Base-by-base conservation (phyloP, 2,888 invertebrate genomes). In the Torymus auratus region DNA sequence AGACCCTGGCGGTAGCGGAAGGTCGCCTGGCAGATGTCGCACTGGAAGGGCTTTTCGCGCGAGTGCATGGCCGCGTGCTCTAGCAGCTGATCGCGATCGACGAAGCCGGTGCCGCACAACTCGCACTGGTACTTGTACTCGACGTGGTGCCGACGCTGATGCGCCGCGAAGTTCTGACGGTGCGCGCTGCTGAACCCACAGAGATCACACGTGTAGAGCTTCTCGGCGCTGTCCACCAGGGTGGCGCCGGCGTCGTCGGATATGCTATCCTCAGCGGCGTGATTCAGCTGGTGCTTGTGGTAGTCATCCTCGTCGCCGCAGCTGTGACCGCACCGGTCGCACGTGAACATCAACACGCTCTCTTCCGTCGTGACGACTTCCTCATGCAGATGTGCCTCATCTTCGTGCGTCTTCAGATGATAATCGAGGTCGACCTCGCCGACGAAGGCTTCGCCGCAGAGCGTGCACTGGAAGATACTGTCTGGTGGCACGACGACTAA, bases 1-100 rank as follows among this genome's bases (percentile, higher is more conserved):
- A 91, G 75, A 0, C 90, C 91, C 68, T 91, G 90, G 3, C 88
- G 86, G 74, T 91, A 91, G 17, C 91, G 89, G 80, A 91, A 91
- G 1, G 90, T 89, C 5, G 91, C 91, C 69, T 84, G 87, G 84
- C 91, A 91, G 50, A 90, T 86, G 2, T 88, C 88, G 82, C 91
- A 91, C 65, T 88, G 87, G 73, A 90, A 91, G 0, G 89, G 90
- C 58, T 90, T 90, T 17, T 91, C 90, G 2, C 83, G 75, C 7
- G 86, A 84, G 73, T 90, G 90, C 0, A 86, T 78, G 7, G 52
- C 12, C 68, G 87, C 86, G 70, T 91, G 91, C 71, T 90, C 90
- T 77, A 88, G 87, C 74, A 87, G 88, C 70, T 85, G 88, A 71
- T 85, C 86, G 0, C 86, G 87, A 0, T 87, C 85, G 71, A 88